Base-by-base conservation (phyloP, 2,113 vertebrate species). In the Peromyscus californicus region DNA sequence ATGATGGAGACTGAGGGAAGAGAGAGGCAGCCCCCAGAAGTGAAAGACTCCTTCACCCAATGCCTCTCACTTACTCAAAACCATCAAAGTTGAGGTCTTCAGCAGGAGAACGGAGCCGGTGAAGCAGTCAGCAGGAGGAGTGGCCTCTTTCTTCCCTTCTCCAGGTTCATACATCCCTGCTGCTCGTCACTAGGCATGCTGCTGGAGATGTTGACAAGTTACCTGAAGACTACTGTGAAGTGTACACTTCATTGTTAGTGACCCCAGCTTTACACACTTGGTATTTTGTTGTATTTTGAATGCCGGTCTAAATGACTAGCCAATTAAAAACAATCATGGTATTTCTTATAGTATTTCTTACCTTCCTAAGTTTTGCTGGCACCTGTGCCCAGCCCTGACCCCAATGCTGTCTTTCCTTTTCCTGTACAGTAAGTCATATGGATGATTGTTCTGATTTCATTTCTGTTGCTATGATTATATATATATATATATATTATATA, bases 291-390 rank as follows among this genome's bases (percentile, higher is more conserved):
- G 29, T 17, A 4, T 78, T 93, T 95, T 57, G 2, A 26, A 26
- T 54, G 48, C 67, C 15, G 45, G 42, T 90, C 86, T 91, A 92
- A 94, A 69, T 45, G 4, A 65, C 84, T 93, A 90, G 9, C 45
- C 92, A 80, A 61, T 74, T 72, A 13, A 95, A 7, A 89, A 4
- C 19, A 89, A 63, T 26, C 67, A 19, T 3, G n/a, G 42, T 85
- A 61, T 86, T 96, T 76, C 78, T 54, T 91, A 19, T 3, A n/a
- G 42, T 85, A 61, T 86, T 96, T 76, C 78, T 54, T 91, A 48
- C 31, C 15, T 10, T 96, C 21, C 85, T 94, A 89, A 82, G 57
- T 75, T 94, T 79, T 59, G 48, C 21, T 82, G 24, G 29, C 3
- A 59, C 12, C 67, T 70, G n/a, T 76, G 26, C 31, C 11, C 31